A percentile compares a stretch with the other conserved stretches of the same genome.
phyloP scores from a whole-genome alignment of 1,140 invertebrate genomes.

The Dinothrombium tinctorium region DNA sequence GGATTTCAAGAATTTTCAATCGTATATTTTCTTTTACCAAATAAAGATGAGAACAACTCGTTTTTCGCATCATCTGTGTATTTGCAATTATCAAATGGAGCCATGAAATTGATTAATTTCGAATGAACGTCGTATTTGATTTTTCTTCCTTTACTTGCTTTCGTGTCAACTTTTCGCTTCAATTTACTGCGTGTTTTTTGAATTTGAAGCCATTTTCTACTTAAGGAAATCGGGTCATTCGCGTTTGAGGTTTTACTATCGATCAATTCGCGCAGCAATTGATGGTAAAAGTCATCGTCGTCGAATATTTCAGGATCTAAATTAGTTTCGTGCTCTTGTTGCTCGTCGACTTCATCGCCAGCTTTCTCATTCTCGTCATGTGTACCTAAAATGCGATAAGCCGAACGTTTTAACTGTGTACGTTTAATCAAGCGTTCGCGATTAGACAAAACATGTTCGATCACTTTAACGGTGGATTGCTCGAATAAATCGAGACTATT shows the following conservation, averaged over 20 bases:
- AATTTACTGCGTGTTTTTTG: constrained; percentile 70
- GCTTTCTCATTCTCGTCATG: constrained; percentile 15
- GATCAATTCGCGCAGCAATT: constrained; percentile 67
- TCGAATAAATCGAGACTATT: constrained; percentile 38
- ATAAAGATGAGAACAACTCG: constrained; percentile 57
- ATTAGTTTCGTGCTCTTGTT: constrained; percentile 25
- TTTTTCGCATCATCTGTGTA: constrained; percentile 52
- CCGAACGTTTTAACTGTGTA: constrained; percentile 52
- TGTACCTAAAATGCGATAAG: constrained; percentile 41
- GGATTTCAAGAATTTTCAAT: too few species aligned
- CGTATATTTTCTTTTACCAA: constrained; percentile 29
- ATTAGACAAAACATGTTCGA: constrained; percentile 56
- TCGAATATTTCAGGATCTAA: constrained; percentile 72
- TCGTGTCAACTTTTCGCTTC: constrained; percentile 69
- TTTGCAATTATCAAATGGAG: constrained; percentile 38
- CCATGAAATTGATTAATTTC: constrained; percentile 83
- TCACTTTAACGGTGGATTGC: constrained; percentile 54
- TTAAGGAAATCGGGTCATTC: constrained; percentile 37
- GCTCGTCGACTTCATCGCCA: constrained; percentile 13
- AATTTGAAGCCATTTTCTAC: constrained; percentile 56
- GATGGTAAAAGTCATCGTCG: constrained; percentile 90
- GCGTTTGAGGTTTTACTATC: constrained; percentile 60
- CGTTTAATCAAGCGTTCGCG: constrained; percentile 44
- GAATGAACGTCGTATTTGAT: constrained; percentile 67
- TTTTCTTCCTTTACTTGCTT: constrained; percentile 71